Percentiles rank a stretch among this genome's conserved stretches.
Evolutionary conservation across 2,888 invertebrate genomes (phyloP).

Genomic region (Antheraea yamamai): DNA sequence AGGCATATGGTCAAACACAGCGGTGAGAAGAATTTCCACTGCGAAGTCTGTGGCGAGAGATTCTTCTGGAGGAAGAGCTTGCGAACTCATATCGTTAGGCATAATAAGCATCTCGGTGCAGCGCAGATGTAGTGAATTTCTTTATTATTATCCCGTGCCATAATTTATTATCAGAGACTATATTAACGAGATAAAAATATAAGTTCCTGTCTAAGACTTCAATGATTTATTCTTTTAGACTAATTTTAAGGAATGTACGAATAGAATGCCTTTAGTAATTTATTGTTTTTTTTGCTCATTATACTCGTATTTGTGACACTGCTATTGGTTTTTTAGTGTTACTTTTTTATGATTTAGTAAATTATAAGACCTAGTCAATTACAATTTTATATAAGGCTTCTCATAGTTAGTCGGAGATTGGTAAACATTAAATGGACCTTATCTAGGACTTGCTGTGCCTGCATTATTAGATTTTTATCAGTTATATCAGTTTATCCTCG

Average conservation of each 20-base stretch:
- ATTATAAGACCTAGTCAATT: not conserved
- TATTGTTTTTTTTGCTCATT: not conserved
- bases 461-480: too few species aligned
- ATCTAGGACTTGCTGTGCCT: not conserved
- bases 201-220: too few species aligned
- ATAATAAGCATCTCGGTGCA: slow-evolving; percentile 53
- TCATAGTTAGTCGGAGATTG: not conserved
- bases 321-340: not conserved
- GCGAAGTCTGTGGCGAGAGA: slow-evolving; percentile 83
- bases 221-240: too few species aligned
- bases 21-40: slow-evolving; percentile 81
- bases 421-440: not conserved
- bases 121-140: slow-evolving; percentile 34
- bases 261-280: not conserved
- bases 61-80: slow-evolving; percentile 84
- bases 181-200: too few species aligned
- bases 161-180: not conserved
- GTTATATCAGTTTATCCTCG: too few species aligned
- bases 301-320: not conserved
- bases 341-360: not conserved
- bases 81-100: slow-evolving; percentile 79
- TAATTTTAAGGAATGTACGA: not conserved
- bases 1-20: slow-evolving; percentile 76
- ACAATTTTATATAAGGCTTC: not conserved
- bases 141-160: slow-evolving; percentile 13